Evolutionary conservation across 1,140 invertebrate species (phyloP).

Genomic region (Calliopsis andreniformis): DNA sequence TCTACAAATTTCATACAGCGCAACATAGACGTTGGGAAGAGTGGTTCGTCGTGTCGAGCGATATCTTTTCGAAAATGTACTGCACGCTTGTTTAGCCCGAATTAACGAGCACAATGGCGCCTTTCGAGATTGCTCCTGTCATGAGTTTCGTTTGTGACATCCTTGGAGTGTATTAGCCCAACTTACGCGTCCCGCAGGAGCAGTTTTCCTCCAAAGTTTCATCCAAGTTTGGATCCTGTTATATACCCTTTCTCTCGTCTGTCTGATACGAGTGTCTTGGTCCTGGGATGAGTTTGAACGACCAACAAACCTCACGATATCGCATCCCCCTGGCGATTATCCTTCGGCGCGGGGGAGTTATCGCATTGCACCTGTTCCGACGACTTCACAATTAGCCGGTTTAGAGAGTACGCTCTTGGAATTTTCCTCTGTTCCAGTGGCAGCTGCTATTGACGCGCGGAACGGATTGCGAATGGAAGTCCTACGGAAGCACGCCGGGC

Average conservation of each 20-base stretch:
- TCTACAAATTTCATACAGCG: slow-evolving; percentile 38
- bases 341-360: slow-evolving; percentile 24
- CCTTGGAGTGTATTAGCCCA: slow-evolving; percentile 51
- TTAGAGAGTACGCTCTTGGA: not conserved
- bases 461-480: not conserved
- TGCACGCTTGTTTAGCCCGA: slow-evolving; percentile 26
- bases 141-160: slow-evolving; percentile 39
- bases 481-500: too few relatives aligned
- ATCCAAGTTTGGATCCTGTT: slow-evolving; percentile 60
- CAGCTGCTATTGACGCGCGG: not conserved
- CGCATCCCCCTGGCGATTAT: slow-evolving; percentile 32
- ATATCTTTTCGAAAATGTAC: slow-evolving; percentile 38
- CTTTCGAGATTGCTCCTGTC: slow-evolving; percentile 38
- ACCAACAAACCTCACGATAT: slow-evolving; percentile 36
- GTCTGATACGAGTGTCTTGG: slow-evolving; percentile 19
- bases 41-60: not conserved
- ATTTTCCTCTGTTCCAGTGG: not conserved
- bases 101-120: slow-evolving; percentile 40
- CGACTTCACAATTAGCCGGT: slow-evolving; percentile 21
- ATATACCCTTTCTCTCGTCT: slow-evolving; percentile 50
- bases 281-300: slow-evolving; percentile 1
- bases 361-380: slow-evolving; percentile 25
- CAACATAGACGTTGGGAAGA: not conserved
- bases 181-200: slow-evolving; percentile 55
- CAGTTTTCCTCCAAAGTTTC: slow-evolving; percentile 64